Evolutionary conservation across 64 coral and sea anemone species (phyloP), one percentile per base, ranked within the genome.

Genomic region (Platygyra sinensis): DNA sequence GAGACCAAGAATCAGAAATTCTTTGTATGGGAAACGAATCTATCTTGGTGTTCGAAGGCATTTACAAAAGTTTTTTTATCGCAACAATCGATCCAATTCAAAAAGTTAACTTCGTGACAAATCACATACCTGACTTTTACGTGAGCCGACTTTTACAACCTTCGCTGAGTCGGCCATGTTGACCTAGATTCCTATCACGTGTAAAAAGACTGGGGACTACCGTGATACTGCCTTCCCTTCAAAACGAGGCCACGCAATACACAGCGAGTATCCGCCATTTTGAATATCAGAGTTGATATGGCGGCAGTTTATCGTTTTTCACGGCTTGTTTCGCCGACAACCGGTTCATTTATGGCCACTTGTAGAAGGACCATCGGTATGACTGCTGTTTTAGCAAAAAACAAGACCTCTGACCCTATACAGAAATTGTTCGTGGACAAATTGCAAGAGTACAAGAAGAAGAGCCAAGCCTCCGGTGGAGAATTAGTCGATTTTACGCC

Each of bases 341-440:
- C 76, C 6, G 65, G 52, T 38, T 63, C 75, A 55, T 78, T 77
- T 71, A 36, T 64, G 39, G 57, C n/a, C 52, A 76, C 62, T 51
- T 65, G 52, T 50, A 79, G 76, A 63, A 90, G 91, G 80, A 98
- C 89, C 61, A 94, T 94, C 50, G 92, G 92, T 32, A 89, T 88
- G 62, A 78, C 88, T 62, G 82, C 78, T 7, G 86, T 92, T 52
- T 72, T 92, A 62, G 69, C 75, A 11, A 96, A 96, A 64, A 84
- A 84, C 79, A 98, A 94, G 89, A 98, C 72, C 73, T 61, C 72
- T 62, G 92, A 98, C 54, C 95, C 92, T 20, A 94, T 94, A 69
- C 92, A 98, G 91, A 89, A 89, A 91, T 57, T 98, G 61, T 94
- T 98, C 51, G 64, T 78, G n/a, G 91, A 96, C n/a, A 96, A 98